phyloP scores from a whole-genome alignment of 2,797 vertebrate species.

The Sebastes vulpes region DNA sequence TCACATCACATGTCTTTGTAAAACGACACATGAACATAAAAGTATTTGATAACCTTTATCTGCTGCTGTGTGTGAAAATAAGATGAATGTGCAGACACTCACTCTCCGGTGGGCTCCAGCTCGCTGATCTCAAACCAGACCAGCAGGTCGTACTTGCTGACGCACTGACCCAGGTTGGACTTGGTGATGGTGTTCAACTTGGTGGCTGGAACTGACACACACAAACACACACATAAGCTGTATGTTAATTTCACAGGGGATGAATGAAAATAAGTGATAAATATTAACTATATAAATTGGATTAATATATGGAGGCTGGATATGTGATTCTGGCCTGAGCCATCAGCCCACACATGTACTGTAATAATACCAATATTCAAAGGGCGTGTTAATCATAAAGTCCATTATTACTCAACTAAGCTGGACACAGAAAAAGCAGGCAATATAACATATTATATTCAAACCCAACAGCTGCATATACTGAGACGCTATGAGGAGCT shows the following conservation, averaged over 20 bases:
- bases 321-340: background rate
- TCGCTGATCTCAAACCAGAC: conserved; percentile 99
- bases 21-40: background rate
- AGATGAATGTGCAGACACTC: conserved; percentile 78
- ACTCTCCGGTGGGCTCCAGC: conserved; percentile 99
- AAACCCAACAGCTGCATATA: background rate
- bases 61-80: background rate
- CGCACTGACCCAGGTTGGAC: conserved; percentile 94
- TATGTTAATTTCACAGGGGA: background rate
- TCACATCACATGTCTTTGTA: background rate
- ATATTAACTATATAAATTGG: background rate
- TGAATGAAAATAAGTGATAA: background rate
- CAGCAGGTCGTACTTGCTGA: conserved; percentile 98
- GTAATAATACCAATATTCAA: background rate
- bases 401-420: background rate
- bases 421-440: background rate
- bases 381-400: background rate
- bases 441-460: background rate
- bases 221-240: background rate
- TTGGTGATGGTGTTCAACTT: conserved; percentile 97
- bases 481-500: background rate
- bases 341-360: background rate
- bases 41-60: background rate
- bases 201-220: conserved; percentile 92
- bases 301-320: background rate